Conservation (phyloP, 2,113 vertebrate species). For the Elgaria multicarinata region DNA sequence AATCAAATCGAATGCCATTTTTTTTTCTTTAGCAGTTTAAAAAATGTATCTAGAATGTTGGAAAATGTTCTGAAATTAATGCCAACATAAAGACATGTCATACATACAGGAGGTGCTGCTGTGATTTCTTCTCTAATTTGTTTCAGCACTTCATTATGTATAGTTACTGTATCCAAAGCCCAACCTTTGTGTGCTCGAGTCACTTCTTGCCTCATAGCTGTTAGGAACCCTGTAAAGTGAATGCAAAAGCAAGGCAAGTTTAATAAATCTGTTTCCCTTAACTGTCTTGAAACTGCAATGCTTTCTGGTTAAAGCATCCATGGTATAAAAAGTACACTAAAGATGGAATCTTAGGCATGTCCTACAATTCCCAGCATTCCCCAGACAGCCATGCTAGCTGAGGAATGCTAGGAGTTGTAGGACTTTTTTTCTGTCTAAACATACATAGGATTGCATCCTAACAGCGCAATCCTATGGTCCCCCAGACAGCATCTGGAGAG, state of each 20-base stretch:
- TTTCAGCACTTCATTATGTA: conserved; percentile 79
- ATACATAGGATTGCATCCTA: too few species aligned
- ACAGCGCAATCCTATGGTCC: too few species aligned
- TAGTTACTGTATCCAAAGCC: conserved; percentile 79
- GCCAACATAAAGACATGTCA: conserved; percentile 8
- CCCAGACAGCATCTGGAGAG: too few species aligned
- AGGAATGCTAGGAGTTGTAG: too few species aligned
- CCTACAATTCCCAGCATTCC: too few species aligned
- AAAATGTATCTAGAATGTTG: not conserved
- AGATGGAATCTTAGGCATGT: too few species aligned
- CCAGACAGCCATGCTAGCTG: too few species aligned
- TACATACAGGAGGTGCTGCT: conserved; percentile 73
- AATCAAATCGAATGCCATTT: conserved; percentile 5
- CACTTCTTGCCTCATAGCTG: conserved; percentile 82
- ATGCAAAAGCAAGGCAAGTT: not conserved
- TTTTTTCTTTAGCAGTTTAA: not conserved
- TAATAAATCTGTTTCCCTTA: not conserved
- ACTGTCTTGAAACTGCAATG: not conserved
- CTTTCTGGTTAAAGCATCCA: not conserved
- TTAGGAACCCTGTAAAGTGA: conserved; percentile 78
- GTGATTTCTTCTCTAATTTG: conserved; percentile 78
- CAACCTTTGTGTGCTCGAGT: conserved; percentile 81
- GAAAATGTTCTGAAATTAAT: conserved; percentile 14
- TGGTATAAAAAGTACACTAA: not conserved
- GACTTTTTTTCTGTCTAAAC: too few species aligned